These are phyloP conservation scores for Electrophaes corylata DNA, from an alignment of 2,888 invertebrate genomes.

Conservation along the genomic window DNA sequence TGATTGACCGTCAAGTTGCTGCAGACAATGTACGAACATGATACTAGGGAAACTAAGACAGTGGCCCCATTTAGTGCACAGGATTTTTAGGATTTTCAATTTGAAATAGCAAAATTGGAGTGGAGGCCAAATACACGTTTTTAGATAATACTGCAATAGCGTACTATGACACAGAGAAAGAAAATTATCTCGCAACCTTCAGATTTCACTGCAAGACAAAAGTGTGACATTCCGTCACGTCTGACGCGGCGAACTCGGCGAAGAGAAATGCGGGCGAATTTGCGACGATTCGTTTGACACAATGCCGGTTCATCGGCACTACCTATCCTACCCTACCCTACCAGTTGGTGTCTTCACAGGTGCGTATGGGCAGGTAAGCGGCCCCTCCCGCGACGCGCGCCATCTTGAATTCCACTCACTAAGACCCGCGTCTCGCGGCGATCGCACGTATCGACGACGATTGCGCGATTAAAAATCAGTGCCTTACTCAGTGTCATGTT, in stretches of 20 bases:
- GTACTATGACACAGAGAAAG: slow-evolving; percentile 35
- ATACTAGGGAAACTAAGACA: not conserved
- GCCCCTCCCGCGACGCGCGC: slow-evolving; percentile 53
- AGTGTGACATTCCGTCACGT: slow-evolving; percentile 77
- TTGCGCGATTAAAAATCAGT: slow-evolving; percentile 53
- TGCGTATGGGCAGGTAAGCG: slow-evolving; percentile 75
- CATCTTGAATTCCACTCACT: slow-evolving; percentile 83
- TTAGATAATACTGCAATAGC: not conserved
- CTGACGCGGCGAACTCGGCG: slow-evolving; percentile 55
- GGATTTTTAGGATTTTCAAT: not conserved
- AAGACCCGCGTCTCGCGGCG: slow-evolving; percentile 78
- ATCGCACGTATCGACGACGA: slow-evolving; percentile 63
- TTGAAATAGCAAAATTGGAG: not conserved
- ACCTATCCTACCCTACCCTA: slow-evolving; percentile 44
- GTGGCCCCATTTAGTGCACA: too few species aligned
- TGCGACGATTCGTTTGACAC: slow-evolving; percentile 78
- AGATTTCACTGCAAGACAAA: slow-evolving; percentile 72
- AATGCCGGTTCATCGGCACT: slow-evolving; percentile 79
- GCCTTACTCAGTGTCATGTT: slow-evolving; percentile 70
- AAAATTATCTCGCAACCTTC: slow-evolving; percentile 72
- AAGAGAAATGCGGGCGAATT: slow-evolving; percentile 80
- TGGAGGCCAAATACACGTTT: not conserved
- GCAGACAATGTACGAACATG: too few species aligned
- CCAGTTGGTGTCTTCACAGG: slow-evolving; percentile 66
- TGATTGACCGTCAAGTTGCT: not conserved